These are phyloP conservation scores for Babyrousa celebensis DNA, from an alignment of 2,797 vertebrate genomes.

Conservation along the genomic window DNA sequence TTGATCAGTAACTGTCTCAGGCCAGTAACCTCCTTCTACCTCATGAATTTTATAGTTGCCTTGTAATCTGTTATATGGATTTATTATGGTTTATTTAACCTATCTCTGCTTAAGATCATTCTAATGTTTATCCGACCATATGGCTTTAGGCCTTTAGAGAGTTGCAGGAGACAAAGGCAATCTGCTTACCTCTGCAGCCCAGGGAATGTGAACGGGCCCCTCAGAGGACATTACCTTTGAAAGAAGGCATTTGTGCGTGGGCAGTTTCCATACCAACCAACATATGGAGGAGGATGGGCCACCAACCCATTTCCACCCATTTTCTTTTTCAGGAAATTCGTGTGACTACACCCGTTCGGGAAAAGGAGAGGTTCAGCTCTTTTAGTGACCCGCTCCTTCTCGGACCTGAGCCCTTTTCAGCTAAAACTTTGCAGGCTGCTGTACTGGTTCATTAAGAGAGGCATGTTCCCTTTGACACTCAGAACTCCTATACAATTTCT, in stretches of 20 bases:
- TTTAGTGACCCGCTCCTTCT: neutral
- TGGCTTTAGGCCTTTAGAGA: neutral
- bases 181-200: neutral
- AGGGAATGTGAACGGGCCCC: neutral
- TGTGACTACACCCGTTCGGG: neutral
- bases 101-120: conserved; percentile 26
- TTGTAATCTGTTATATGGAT: conserved; percentile 40
- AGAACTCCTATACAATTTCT: neutral
- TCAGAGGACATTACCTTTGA: neutral
- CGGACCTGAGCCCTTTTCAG: neutral
- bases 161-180: neutral
- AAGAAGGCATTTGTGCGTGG: neutral
- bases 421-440: neutral
- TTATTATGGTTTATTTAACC: conserved; percentile 55
- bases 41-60: conserved; percentile 42
- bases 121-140: neutral
- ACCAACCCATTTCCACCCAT: neutral
- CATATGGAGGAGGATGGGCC: neutral
- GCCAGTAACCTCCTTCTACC: neutral
- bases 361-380: neutral
- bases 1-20: neutral
- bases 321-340: conserved; percentile 34
- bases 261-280: neutral
- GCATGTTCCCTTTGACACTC: neutral
- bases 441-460: neutral